phyloP scores from a whole-genome alignment of 2,797 vertebrate genomes.

The Heliangelus exortis region DNA sequence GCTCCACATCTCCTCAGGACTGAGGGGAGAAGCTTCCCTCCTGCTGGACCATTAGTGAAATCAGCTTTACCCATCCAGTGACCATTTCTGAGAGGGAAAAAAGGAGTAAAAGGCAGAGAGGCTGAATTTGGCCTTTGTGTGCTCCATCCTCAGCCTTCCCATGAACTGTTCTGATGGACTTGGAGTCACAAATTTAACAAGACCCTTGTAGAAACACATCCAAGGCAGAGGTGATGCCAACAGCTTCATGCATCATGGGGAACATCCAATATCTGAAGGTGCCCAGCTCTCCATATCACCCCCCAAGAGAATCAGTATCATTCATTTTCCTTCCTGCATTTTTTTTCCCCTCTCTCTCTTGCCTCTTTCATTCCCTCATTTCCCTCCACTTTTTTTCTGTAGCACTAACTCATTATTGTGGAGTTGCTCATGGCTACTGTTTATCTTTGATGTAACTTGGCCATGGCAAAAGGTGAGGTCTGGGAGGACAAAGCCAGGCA shows the following conservation, averaged over 20 bases:
- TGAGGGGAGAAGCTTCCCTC: background rate
- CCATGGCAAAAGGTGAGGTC: constrained; percentile 1
- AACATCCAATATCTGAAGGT: background rate
- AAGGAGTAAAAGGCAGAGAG: background rate
- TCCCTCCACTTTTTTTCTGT: background rate
- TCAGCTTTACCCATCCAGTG: background rate
- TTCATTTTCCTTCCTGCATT: background rate
- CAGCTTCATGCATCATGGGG: background rate
- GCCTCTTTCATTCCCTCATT: background rate
- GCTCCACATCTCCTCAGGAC: background rate
- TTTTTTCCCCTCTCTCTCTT: background rate
- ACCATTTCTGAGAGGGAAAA: background rate
- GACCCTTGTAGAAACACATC: background rate
- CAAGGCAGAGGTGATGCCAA: background rate
- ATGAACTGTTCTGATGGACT: background rate
- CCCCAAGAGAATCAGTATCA: background rate
- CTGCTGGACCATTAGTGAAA: background rate
- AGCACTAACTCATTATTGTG: background rate
- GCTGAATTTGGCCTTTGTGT: background rate
- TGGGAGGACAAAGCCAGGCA: background rate
- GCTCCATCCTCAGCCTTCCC: background rate
- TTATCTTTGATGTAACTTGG: background rate
- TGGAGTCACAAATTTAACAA: background rate
- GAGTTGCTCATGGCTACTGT: background rate
- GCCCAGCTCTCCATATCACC: background rate